Percentiles rank a stretch among this genome's conserved stretches.
phyloP scores from a whole-genome alignment of 2,888 invertebrate species.

The Operophtera brumata region DNA sequence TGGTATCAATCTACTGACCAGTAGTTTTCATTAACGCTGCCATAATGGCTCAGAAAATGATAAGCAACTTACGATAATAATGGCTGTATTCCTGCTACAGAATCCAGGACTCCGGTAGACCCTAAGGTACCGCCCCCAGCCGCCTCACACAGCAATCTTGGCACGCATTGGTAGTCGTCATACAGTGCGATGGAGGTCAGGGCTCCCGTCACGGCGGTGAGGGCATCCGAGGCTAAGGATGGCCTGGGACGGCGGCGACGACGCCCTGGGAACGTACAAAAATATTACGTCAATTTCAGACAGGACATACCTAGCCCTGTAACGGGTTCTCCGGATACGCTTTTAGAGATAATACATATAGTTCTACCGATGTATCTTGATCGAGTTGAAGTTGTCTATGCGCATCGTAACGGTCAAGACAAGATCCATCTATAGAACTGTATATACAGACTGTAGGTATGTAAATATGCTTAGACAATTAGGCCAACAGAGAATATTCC shows the following conservation, averaged over 20 bases:
- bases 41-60: no score
- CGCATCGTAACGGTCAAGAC: no score
- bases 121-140: conserved; percentile 75
- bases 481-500: no score
- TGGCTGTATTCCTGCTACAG: conserved; percentile 73
- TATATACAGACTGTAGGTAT: no score
- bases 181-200: conserved; percentile 78
- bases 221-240: conserved; percentile 55
- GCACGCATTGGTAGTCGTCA: conserved; percentile 90
- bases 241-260: conserved; percentile 45
- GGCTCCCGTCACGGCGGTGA: conserved; percentile 62
- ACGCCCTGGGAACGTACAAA: conserved; percentile 42
- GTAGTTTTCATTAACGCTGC: not conserved
- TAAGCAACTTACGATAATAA: conserved; percentile 79
- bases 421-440: no score
- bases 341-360: no score
- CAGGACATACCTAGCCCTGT: no score
- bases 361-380: no score
- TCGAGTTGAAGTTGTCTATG: no score
- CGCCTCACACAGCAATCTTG: conserved; percentile 89
- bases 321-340: no score
- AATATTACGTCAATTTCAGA: no score
- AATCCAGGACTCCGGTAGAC: conserved; percentile 53
- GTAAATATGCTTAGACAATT: no score
- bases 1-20: not conserved